Percentiles rank a stretch among this genome's conserved stretches.
These are phyloP conservation scores for Hormaphis cornu DNA, from an alignment of 1,140 invertebrate species.

Conservation along the genomic window DNA sequence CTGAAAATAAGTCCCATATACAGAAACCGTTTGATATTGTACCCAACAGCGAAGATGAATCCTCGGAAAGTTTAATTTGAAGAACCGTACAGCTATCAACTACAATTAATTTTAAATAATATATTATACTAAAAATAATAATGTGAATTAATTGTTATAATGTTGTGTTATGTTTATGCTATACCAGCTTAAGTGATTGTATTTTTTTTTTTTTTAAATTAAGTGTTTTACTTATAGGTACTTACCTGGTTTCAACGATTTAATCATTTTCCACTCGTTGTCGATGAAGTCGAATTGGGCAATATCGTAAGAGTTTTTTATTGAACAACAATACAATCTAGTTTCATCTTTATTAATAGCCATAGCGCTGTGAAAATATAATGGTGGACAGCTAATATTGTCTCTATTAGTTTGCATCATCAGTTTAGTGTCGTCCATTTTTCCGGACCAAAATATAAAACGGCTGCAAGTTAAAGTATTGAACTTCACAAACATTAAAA, in stretches of 20 bases:
- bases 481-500: constrained; percentile 65
- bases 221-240: too few relatives aligned
- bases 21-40: constrained; percentile 76
- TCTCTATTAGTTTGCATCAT: constrained; percentile 49
- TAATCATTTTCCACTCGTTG: constrained; percentile 40
- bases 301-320: constrained; percentile 48
- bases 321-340: constrained; percentile 53
- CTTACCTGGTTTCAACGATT: constrained; percentile 3
- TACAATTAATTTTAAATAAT: constrained; percentile 9
- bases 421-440: constrained; percentile 62
- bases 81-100: constrained; percentile 54
- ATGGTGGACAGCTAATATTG: constrained; percentile 12
- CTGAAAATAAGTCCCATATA: constrained; percentile 52
- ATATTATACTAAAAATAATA: background rate
- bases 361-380: constrained; percentile 50
- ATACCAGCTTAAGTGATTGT: too few relatives aligned
- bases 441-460: constrained; percentile 68
- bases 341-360: constrained; percentile 50
- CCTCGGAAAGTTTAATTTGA: constrained; percentile 69
- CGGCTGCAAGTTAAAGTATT: constrained; percentile 58
- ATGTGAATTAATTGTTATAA: background rate
- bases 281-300: constrained; percentile 48
- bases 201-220: too few relatives aligned
- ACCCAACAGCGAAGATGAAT: constrained; percentile 69
- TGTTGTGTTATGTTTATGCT: too few relatives aligned